Percentiles rank a stretch among this genome's conserved stretches.
Conservation (phyloP, 2,797 vertebrate species). For the Forpus xanthops region DNA sequence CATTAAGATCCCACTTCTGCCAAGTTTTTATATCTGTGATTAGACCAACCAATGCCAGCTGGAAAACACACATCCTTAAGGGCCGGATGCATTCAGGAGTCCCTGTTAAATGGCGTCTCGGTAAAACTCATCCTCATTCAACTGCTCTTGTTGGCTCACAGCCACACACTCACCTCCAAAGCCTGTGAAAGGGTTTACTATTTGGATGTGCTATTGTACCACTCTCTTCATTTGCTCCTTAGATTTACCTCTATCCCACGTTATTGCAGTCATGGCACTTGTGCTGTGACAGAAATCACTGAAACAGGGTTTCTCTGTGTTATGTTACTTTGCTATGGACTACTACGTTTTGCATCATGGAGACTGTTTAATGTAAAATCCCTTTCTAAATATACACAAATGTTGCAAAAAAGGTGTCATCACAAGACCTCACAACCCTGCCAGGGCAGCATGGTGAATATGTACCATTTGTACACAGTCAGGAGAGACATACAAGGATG, state of each 20-base stretch:
- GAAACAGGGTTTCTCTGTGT: constrained; percentile 50
- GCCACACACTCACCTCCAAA: background rate
- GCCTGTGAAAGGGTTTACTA: background rate
- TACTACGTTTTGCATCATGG: background rate
- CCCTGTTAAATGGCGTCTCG: background rate
- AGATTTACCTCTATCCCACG: background rate
- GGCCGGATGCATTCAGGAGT: background rate
- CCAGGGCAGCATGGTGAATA: constrained; percentile 53
- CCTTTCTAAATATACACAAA: constrained; percentile 39
- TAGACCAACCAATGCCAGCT: background rate
- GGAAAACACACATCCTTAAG: background rate
- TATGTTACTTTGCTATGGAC: constrained; percentile 6
- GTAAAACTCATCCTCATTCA: background rate
- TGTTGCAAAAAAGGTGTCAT: background rate
- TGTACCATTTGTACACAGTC: constrained; percentile 60
- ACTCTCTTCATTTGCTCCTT: background rate
- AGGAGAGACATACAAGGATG: constrained; percentile 1
- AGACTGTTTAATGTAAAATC: constrained; percentile 37
- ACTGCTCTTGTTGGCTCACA: background rate
- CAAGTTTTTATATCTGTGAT: background rate
- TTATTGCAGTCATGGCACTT: background rate
- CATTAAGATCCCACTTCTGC: background rate
- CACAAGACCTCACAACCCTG: constrained; percentile 21
- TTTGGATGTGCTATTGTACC: background rate
- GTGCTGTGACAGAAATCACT: constrained; percentile 18